phyloP scores from a whole-genome alignment of 1,140 invertebrate species.

The Euura saliciscinereae region DNA sequence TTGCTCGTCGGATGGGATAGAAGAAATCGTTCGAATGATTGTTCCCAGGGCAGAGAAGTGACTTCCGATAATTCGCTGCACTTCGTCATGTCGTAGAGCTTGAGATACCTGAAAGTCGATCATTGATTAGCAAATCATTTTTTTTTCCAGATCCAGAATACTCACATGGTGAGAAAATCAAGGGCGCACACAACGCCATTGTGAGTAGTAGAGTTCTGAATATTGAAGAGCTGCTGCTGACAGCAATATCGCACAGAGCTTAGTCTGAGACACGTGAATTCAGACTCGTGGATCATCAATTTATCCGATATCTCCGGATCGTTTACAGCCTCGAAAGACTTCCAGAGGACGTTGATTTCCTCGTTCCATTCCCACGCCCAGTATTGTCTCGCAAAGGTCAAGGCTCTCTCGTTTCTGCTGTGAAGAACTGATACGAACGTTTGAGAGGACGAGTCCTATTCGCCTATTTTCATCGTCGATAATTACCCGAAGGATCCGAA shows the following conservation, averaged over 20 bases:
- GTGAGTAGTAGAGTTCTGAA: constrained; percentile 69
- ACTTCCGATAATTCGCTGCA: constrained; percentile 45
- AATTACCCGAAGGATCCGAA: constrained; percentile 46
- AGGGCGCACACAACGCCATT: constrained; percentile 60
- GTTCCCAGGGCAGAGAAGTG: constrained; percentile 63
- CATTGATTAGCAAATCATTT: not conserved
- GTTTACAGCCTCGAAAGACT: constrained; percentile 32
- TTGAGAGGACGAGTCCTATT: not conserved
- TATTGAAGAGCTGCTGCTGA: constrained; percentile 58
- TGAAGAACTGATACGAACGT: constrained; percentile 33
- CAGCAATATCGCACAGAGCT: constrained; percentile 59
- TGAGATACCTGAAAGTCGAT: constrained; percentile 38
- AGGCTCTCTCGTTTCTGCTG: constrained; percentile 30
- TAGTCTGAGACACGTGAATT: constrained; percentile 56
- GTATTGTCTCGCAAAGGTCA: constrained; percentile 45
- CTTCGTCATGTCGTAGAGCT: constrained; percentile 38
- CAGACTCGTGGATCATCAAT: constrained; percentile 53
- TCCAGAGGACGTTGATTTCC: constrained; percentile 45
- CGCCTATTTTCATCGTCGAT: not conserved
- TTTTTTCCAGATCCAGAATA: not conserved
- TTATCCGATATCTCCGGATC: constrained; percentile 33
- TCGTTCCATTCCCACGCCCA: constrained; percentile 59
- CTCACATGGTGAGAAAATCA: constrained; percentile 63
- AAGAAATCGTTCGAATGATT: constrained; percentile 64
- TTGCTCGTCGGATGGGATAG: constrained; percentile 63